A percentile compares a stretch with the other conserved stretches of the same genome.
Conservation (phyloP, 2,113 vertebrate species). For the Leuciscus idus region DNA sequence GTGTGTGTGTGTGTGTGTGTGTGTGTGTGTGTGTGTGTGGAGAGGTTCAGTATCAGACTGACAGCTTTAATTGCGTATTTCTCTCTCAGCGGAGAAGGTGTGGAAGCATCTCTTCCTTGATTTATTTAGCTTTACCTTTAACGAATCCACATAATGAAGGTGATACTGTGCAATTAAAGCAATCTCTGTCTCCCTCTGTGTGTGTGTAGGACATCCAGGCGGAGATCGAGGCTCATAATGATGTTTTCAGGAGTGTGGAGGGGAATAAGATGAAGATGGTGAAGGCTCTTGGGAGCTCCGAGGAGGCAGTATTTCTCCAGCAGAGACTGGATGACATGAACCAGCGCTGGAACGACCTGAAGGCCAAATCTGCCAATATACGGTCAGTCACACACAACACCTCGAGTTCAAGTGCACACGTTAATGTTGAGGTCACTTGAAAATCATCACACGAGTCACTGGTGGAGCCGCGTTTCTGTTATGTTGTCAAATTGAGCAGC, state of each 20-base stretch:
- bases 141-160: not conserved
- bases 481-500: not conserved
- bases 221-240: slow-evolving; percentile 98
- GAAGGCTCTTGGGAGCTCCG: slow-evolving; percentile 92
- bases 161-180: slow-evolving; percentile 2
- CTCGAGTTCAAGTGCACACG: not conserved
- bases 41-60: not conserved
- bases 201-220: slow-evolving; percentile 94
- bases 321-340: slow-evolving; percentile 98
- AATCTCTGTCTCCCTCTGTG: slow-evolving; percentile 38
- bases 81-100: not conserved
- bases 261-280: slow-evolving; percentile 96
- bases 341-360: slow-evolving; percentile 96
- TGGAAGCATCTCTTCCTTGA: not conserved
- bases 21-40: not conserved
- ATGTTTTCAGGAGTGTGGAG: slow-evolving; percentile 96
- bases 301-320: slow-evolving; percentile 91
- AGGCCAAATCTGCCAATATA: slow-evolving; percentile 91
- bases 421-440: not conserved
- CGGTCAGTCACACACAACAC: slow-evolving; percentile 71
- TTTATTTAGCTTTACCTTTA: not conserved
- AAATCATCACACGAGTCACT: not conserved
- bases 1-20: no score
- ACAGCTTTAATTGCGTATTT: slow-evolving; percentile 24
- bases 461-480: not conserved